Percentiles rank a stretch among this genome's conserved stretches.
Evolutionary conservation across 2,888 invertebrate species (phyloP).

Genomic region (Drosophila mayaguana): DNA sequence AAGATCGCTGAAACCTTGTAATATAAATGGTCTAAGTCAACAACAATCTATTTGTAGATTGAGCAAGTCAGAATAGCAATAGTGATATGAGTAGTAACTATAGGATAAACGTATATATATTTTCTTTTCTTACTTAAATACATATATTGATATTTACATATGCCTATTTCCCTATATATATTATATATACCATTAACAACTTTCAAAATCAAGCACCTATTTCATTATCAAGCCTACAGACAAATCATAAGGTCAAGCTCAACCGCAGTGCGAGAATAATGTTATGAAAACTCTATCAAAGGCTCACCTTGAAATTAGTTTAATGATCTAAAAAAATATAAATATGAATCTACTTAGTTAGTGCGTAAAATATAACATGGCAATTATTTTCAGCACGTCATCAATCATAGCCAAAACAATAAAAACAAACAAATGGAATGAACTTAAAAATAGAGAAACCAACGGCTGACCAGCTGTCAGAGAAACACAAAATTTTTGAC

Average conservation of each 20-base stretch:
- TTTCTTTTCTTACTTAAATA: too few species aligned
- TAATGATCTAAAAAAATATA: conserved; percentile 32
- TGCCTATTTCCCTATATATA: background rate
- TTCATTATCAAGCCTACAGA: conserved; percentile 7
- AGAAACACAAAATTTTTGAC: conserved; percentile 19
- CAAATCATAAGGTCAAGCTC: conserved; percentile 36
- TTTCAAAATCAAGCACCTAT: conserved; percentile 8
- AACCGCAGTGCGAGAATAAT: conserved; percentile 16
- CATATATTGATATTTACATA: too few species aligned
- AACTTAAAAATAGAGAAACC: conserved; percentile 19
- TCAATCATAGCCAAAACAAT: conserved; percentile 42
- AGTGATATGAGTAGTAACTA: background rate
- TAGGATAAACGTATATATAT: too few species aligned
- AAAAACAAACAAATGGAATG: conserved; percentile 26
- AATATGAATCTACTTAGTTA: conserved; percentile 19
- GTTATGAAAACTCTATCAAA: conserved; percentile 20
- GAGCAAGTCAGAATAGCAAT: background rate
- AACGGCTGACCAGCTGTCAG: conserved; percentile 49
- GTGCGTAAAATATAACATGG: conserved; percentile 31
- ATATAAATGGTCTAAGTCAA: conserved; percentile 1
- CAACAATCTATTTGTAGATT: conserved; percentile 5
- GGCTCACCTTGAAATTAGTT: conserved; percentile 47
- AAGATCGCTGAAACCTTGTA: conserved; percentile 5
- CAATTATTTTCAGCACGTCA: conserved; percentile 48
- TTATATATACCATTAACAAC: conserved; percentile 7